These are phyloP conservation scores for Aproaerema taeniolella DNA, from an alignment of 2,888 invertebrate species.

Conservation along the genomic window DNA sequence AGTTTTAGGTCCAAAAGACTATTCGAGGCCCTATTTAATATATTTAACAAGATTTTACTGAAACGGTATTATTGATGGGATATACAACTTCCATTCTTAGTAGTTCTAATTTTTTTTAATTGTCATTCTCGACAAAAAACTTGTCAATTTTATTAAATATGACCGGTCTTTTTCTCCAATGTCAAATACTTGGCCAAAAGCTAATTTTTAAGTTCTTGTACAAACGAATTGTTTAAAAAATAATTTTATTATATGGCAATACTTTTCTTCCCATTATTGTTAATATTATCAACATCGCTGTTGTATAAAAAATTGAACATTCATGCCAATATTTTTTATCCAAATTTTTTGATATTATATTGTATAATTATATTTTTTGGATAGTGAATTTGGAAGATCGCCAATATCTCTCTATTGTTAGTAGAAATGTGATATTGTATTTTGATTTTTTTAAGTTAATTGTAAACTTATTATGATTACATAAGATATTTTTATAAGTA, in stretches of 20 bases:
- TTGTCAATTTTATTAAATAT: no score
- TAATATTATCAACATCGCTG: constrained; percentile 40
- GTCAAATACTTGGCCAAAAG: constrained; percentile 54
- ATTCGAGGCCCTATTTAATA: no score
- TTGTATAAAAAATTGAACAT: constrained; percentile 46
- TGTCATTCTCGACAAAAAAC: no score
- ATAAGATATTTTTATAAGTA: constrained; percentile 73
- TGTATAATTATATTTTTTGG: constrained; percentile 47
- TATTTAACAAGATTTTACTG: no score
- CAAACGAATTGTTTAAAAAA: no score
- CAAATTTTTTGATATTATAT: constrained; percentile 44
- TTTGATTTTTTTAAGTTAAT: constrained; percentile 65
- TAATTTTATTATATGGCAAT: constrained; percentile 49
- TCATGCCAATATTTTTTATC: constrained; percentile 54
- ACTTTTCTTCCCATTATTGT: constrained; percentile 70
- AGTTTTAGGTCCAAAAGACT: no score
- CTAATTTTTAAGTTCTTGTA: constrained; percentile 59
- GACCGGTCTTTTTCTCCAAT: no score
- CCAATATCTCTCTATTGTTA: constrained; percentile 77
- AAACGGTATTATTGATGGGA: no score
- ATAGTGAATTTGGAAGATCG: constrained; percentile 37
- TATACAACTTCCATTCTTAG: no score
- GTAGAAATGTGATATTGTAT: constrained; percentile 79
- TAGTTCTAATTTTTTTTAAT: no score
- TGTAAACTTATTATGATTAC: constrained; percentile 68